Conservation (phyloP, 37 sponge, comb jelly and placozoan genomes). For the Agelas oroides region DNA sequence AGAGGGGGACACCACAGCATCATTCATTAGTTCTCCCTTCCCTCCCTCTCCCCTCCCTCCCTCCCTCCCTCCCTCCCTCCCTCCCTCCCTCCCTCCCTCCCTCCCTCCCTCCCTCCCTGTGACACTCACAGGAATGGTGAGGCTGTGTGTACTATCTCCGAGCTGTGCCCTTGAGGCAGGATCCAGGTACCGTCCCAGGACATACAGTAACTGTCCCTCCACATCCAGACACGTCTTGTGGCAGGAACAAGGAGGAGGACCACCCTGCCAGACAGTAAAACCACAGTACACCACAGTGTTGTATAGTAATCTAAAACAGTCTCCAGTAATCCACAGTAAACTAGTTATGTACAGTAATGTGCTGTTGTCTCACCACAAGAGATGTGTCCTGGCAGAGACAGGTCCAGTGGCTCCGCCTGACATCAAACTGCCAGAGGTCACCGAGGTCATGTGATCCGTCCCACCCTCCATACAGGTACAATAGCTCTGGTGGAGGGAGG, state of each 20-base stretch:
- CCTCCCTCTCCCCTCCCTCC: background rate
- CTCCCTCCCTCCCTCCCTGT: no score
- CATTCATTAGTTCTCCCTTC: background rate
- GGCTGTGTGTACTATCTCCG: background rate
- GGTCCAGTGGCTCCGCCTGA: slow-evolving; percentile 49
- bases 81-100: no score
- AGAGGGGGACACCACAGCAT: background rate
- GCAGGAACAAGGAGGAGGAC: slow-evolving; percentile 69
- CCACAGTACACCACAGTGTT: background rate
- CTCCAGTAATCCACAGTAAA: no score
- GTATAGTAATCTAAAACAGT: no score
- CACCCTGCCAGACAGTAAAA: slow-evolving; percentile 38
- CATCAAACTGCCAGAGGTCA: slow-evolving; percentile 85
- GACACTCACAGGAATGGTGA: background rate
- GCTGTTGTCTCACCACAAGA: slow-evolving; percentile 49
- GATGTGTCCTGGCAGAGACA: slow-evolving; percentile 73
- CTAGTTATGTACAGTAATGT: no score
- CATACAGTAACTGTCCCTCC: slow-evolving; percentile 55
- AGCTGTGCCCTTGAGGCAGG: slow-evolving; percentile 19
- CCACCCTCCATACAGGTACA: slow-evolving; percentile 93
- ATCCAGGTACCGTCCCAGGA: slow-evolving; percentile 71
- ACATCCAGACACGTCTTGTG: slow-evolving; percentile 85
- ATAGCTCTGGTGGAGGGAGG: slow-evolving; percentile 6
- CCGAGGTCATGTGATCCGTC: slow-evolving; percentile 82
- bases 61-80: no score